Percentiles rank a stretch among this genome's conserved stretches.
These are phyloP conservation scores for Xestia ashworthii DNA, from an alignment of 2,888 invertebrate genomes.

Conservation along the genomic window DNA sequence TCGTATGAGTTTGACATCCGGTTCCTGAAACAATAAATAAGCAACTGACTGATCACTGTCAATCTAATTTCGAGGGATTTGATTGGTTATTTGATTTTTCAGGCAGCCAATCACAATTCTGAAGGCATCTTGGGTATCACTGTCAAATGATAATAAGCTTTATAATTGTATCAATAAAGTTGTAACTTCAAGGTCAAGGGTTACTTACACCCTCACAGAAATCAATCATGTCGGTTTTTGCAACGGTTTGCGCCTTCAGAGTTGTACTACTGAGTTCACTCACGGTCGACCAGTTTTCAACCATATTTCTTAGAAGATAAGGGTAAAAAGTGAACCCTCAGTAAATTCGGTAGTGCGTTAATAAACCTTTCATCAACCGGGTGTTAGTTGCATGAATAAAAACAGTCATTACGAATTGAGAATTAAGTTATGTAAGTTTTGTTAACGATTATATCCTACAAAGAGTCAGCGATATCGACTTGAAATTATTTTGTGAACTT, in stretches of 20 bases:
- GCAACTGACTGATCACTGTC: not conserved
- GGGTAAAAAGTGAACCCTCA: no score
- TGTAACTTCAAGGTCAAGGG: no score
- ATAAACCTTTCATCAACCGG: not conserved
- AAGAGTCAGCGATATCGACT: not conserved
- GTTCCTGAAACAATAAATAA: not conserved
- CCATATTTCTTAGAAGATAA: no score
- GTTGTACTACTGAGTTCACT: no score
- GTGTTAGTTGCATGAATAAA: not conserved
- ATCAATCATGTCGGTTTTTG: no score
- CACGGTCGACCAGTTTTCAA: no score
- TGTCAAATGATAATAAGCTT: not conserved
- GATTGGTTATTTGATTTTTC: not conserved
- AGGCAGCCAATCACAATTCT: not conserved
- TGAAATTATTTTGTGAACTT: slow-evolving; percentile 1
- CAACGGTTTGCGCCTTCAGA: no score
- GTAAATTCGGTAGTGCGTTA: not conserved
- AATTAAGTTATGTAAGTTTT: slow-evolving; percentile 22
- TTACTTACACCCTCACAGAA: no score
- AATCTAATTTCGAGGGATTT: not conserved
- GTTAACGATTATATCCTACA: slow-evolving; percentile 7
- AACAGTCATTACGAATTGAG: slow-evolving; percentile 22
- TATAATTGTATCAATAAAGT: not conserved
- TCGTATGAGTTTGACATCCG: slow-evolving; percentile 27
- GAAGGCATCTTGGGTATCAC: not conserved